Conservation (phyloP, 92 coral and sea anemone species). For the Palythoa heliodiscus region DNA sequence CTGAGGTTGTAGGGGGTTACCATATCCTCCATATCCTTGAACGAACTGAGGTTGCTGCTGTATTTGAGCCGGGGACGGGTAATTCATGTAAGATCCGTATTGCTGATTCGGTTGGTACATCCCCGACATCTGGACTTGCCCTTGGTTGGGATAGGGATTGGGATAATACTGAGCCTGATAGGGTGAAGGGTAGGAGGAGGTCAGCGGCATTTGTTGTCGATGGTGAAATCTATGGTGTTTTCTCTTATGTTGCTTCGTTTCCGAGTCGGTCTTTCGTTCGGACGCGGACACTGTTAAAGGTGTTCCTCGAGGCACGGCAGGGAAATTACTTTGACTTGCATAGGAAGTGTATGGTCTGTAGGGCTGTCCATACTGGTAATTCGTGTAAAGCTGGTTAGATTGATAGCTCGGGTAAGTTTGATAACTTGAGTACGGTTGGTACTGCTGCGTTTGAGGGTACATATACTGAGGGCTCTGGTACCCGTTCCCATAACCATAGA, state of each 20-base stretch:
- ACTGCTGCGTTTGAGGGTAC: slow-evolving; percentile 26
- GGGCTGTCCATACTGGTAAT: slow-evolving; percentile 23
- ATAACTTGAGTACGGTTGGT: slow-evolving; percentile 25
- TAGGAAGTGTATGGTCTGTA: not conserved
- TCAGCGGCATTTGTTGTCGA: not conserved
- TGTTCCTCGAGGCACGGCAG: not conserved
- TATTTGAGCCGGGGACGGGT: not conserved
- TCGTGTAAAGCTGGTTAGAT: slow-evolving; percentile 17
- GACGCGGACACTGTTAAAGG: not conserved
- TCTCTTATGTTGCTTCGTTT: not conserved
- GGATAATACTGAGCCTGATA: not conserved
- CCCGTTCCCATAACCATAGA: not conserved
- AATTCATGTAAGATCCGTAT: slow-evolving; percentile 1
- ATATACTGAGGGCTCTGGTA: slow-evolving; percentile 4
- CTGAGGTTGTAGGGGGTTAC: not conserved
- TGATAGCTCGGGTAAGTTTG: slow-evolving; percentile 14
- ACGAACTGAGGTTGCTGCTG: slow-evolving; percentile 14
- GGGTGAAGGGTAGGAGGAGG: not conserved
- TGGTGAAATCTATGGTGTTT: slow-evolving; percentile 4
- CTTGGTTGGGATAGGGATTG: slow-evolving; percentile 2
- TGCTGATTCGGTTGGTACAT: not conserved
- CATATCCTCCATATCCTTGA: not conserved
- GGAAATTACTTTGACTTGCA: not conserved
- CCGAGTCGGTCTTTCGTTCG: not conserved
- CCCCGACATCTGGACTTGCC: not conserved